phyloP scores from a whole-genome alignment of 2,888 invertebrate genomes.

The Nymphalis polychloros region DNA sequence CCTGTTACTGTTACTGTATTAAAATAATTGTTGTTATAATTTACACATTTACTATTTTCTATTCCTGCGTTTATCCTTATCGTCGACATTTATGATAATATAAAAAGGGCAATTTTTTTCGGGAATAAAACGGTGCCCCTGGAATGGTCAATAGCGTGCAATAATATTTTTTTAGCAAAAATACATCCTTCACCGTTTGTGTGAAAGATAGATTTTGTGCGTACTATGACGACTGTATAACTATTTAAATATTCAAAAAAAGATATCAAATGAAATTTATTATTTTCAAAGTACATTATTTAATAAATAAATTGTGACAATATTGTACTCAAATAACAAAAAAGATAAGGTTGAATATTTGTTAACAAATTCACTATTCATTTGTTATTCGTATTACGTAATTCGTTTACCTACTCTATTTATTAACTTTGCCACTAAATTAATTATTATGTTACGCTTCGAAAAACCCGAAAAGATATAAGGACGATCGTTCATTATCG shows the following conservation, averaged over 20 bases:
- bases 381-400: neutral
- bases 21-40: too few relatives aligned
- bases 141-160: slow-evolving; percentile 38
- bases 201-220: neutral
- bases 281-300: neutral
- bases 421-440: slow-evolving; percentile 6
- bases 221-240: neutral
- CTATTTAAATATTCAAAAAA: neutral
- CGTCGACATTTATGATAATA: neutral
- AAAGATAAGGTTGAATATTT: neutral
- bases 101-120: neutral
- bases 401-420: neutral
- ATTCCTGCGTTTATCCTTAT: too few relatives aligned
- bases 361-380: neutral
- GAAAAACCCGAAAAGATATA: slow-evolving; percentile 13
- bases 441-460: slow-evolving; percentile 11
- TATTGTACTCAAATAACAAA: neutral
- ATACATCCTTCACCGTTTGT: slow-evolving; percentile 31
- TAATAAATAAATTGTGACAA: neutral
- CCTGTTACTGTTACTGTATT: too few relatives aligned
- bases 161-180: slow-evolving; percentile 39
- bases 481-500: slow-evolving; percentile 31
- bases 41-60: too few relatives aligned
- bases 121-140: slow-evolving; percentile 35
- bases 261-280: too few relatives aligned